Percentiles rank a stretch among this genome's conserved stretches.
phyloP scores from a whole-genome alignment of 2,888 invertebrate species.

The Drosophila villosipedis region DNA sequence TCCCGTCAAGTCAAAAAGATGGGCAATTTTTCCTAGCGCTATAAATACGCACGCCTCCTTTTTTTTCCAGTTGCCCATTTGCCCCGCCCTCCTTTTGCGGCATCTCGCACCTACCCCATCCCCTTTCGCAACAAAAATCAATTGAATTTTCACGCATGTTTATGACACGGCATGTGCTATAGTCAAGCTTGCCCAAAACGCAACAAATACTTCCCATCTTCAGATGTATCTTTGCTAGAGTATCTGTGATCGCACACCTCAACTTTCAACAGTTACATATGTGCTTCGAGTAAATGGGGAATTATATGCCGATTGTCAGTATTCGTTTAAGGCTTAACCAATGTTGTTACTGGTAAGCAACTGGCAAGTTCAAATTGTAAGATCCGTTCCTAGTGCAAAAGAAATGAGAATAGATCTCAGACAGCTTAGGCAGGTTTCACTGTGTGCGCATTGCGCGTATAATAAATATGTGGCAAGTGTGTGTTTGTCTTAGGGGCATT shows the following conservation, averaged over 20 bases:
- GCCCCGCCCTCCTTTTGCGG: background rate
- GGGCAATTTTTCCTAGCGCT: conserved; percentile 67
- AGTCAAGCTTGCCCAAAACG: conserved; percentile 19
- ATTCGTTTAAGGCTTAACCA: background rate
- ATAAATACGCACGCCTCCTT: conserved; percentile 66
- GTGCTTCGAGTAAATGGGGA: background rate
- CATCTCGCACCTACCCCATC: conserved; percentile 1
- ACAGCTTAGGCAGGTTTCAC: conserved; percentile 21
- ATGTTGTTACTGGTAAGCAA: background rate
- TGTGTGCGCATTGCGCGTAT: conserved; percentile 30
- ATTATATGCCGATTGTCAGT: background rate
- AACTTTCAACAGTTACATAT: background rate
- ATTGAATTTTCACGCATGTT: conserved; percentile 80
- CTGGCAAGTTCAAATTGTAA: background rate
- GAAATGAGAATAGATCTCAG: background rate
- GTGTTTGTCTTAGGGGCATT: conserved; percentile 55
- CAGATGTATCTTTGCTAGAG: background rate
- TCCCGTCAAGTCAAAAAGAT: conserved; percentile 41
- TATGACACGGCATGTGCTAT: conserved; percentile 58
- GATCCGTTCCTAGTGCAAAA: background rate
- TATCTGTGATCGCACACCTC: background rate
- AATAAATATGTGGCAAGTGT: conserved; percentile 53
- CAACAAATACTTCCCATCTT: background rate
- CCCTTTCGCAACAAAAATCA: conserved; percentile 58
- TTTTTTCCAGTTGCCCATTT: conserved; percentile 26